Percentiles rank a stretch among this genome's conserved stretches.
These are phyloP conservation scores for Ladona fulva DNA, from an alignment of 1,140 invertebrate genomes.

Conservation along the genomic window DNA sequence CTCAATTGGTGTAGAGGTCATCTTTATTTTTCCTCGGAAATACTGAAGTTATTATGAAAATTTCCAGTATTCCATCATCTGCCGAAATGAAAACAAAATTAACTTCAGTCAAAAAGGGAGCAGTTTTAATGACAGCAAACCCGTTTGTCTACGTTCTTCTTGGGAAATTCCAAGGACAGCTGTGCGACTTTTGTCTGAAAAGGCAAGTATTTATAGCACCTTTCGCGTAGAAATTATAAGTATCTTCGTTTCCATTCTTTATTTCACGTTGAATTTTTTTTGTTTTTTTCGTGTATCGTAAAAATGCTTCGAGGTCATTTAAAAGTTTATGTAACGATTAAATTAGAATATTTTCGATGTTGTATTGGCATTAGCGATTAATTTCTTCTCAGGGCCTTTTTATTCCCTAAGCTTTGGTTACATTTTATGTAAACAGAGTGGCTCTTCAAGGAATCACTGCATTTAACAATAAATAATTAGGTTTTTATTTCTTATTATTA, in stretches of 20 bases:
- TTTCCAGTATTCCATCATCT: too few species aligned
- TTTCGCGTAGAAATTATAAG: not conserved
- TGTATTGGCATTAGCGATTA: not conserved
- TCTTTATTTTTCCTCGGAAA: too few species aligned
- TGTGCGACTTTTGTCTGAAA: slow-evolving; percentile 53
- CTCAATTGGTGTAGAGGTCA: too few species aligned
- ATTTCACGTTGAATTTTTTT: too few species aligned
- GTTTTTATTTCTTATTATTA: too few species aligned
- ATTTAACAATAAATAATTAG: too few species aligned
- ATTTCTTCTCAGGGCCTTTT: not conserved
- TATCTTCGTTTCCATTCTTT: not conserved
- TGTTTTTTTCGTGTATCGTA: too few species aligned
- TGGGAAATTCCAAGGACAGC: slow-evolving; percentile 43
- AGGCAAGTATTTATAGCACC: slow-evolving; percentile 35
- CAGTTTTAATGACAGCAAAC: slow-evolving; percentile 43
- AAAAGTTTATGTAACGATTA: not conserved
- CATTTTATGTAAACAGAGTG: too few species aligned
- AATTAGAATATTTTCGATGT: not conserved
- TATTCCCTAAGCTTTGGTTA: not conserved
- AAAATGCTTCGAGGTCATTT: too few species aligned
- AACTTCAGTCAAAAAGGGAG: slow-evolving; percentile 33
- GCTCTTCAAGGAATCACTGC: too few species aligned
- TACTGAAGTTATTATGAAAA: too few species aligned
- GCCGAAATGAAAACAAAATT: not conserved
- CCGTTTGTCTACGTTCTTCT: slow-evolving; percentile 51